These are phyloP conservation scores for Drosophila incognita DNA, from an alignment of 2,888 invertebrate genomes.

Conservation along the genomic window DNA sequence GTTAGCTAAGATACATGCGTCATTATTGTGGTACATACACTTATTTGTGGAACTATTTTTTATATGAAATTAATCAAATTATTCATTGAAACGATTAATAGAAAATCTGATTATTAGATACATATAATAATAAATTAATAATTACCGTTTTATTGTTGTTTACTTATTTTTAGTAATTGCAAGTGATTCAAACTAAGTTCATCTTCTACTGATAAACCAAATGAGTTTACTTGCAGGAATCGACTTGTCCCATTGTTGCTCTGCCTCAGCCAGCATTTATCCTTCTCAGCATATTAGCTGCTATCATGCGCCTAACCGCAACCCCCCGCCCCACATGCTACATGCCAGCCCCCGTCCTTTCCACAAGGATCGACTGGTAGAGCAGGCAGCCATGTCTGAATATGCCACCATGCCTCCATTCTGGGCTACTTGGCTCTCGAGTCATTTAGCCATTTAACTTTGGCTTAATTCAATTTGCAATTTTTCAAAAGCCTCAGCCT, in stretches of 20 bases:
- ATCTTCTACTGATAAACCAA: not conserved
- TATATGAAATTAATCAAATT: not conserved
- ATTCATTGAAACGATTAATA: not conserved
- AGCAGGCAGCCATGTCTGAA: constrained; percentile 37
- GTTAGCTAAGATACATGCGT: not conserved
- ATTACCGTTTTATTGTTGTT: not conserved
- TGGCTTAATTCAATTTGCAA: constrained; percentile 85
- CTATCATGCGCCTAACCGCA: constrained; percentile 77
- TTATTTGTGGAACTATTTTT: not conserved
- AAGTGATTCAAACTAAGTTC: not conserved
- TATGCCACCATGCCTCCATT: constrained; percentile 15
- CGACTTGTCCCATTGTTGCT: constrained; percentile 43
- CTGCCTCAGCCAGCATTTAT: constrained; percentile 56
- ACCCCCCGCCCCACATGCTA: constrained; percentile 54
- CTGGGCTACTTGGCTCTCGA: constrained; percentile 73
- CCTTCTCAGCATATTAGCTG: constrained; percentile 79
- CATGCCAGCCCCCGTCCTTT: not conserved
- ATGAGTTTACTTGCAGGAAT: no score
- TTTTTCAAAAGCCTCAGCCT: constrained; percentile 83
- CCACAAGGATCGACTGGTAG: constrained; percentile 47
- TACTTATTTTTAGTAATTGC: not conserved
- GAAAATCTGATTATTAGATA: not conserved
- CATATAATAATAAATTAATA: not conserved
- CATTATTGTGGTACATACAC: no score
- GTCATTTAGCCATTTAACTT: constrained; percentile 83